Percentiles rank a stretch among this genome's conserved stretches.
These are phyloP conservation scores for Sinocyclocheilus anshuiensis DNA, from an alignment of 2,113 vertebrate genomes.

Conservation along the genomic window DNA sequence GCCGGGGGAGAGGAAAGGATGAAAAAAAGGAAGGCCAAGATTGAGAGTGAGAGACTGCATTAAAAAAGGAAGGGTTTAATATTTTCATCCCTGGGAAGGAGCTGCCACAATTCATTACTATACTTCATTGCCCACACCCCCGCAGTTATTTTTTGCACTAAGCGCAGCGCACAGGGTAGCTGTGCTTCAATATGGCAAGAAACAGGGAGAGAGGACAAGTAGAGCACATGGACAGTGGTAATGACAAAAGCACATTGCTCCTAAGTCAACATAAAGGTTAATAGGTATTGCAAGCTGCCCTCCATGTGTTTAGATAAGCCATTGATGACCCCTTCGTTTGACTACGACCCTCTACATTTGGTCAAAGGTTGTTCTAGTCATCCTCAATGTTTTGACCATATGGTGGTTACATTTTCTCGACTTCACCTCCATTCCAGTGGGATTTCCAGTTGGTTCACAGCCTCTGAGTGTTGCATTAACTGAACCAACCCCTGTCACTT, in stretches of 20 bases:
- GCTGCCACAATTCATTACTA: conserved; percentile 69
- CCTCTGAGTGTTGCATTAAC: conserved; percentile 33
- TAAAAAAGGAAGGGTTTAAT: conserved; percentile 66
- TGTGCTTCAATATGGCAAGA: conserved; percentile 32
- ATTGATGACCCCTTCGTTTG: conserved; percentile 48
- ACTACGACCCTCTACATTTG: conserved; percentile 10
- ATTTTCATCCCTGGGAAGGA: conserved; percentile 67
- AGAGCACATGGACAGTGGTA: conserved; percentile 43
- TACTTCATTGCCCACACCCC: conserved; percentile 52
- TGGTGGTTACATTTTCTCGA: conserved; percentile 25
- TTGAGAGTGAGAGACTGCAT: conserved; percentile 53
- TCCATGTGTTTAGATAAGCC: conserved; percentile 51
- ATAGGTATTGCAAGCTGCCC: conserved; percentile 52
- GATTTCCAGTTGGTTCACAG: conserved; percentile 59
- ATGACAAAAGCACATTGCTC: conserved; percentile 53
- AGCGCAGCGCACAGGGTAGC: conserved; percentile 29
- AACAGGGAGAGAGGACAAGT: neutral
- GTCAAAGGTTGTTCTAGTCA: conserved; percentile 44
- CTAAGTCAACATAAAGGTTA: conserved; percentile 62
- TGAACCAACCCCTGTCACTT: conserved; percentile 64
- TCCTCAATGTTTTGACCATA: conserved; percentile 32
- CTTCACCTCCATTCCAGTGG: conserved; percentile 30
- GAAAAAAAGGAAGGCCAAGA: neutral
- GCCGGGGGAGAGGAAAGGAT: conserved; percentile 26
- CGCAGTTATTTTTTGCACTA: conserved; percentile 19